Percentiles rank a stretch among this genome's conserved stretches.
These are phyloP conservation scores for Drosophila barbarae DNA, from an alignment of 2,888 invertebrate genomes.

Conservation along the genomic window DNA sequence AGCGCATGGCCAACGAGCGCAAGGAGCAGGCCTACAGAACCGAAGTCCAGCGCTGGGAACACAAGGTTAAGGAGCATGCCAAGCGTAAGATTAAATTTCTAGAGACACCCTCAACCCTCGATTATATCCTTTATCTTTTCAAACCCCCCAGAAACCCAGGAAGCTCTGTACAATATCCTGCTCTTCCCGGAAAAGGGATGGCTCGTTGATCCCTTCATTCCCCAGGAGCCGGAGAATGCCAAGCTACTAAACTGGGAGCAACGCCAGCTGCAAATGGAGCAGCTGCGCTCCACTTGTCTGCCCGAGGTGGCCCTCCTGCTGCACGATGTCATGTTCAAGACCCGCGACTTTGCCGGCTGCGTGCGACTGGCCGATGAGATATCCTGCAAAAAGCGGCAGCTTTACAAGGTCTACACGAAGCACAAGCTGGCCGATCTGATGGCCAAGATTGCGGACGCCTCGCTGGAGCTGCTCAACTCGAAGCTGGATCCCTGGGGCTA, in stretches of 20 bases:
- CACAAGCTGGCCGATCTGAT: constrained; percentile 88
- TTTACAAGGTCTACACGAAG: constrained; percentile 90
- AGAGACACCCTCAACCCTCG: rapidly evolving
- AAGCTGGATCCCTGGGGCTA: constrained; percentile 92
- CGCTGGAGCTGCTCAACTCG: constrained; percentile 86
- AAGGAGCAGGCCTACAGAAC: constrained; percentile 87
- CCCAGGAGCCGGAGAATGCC: constrained; percentile 80
- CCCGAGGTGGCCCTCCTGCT: constrained; percentile 90
- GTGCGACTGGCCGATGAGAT: constrained; percentile 89
- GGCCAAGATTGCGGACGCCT: constrained; percentile 88
- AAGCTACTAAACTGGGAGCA: constrained; percentile 82
- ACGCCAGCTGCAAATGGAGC: constrained; percentile 83
- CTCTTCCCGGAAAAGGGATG: constrained; percentile 94
- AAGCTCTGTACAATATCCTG: constrained; percentile 90
- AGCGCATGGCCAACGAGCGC: constrained; percentile 93
- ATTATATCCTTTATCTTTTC: constrained; percentile 45
- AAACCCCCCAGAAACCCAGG: constrained; percentile 84
- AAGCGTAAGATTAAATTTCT: constrained; percentile 80
- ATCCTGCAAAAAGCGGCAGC: constrained; percentile 87
- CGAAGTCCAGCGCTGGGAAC: constrained; percentile 89
- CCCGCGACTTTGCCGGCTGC: constrained; percentile 88
- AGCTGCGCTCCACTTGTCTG: constrained; percentile 89
- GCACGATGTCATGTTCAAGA: constrained; percentile 88
- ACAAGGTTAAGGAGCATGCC: constrained; percentile 86
- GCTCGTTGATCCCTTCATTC: constrained; percentile 86